Conservation (phyloP, 1,140 invertebrate genomes). For the Drosophila insularis region DNA sequence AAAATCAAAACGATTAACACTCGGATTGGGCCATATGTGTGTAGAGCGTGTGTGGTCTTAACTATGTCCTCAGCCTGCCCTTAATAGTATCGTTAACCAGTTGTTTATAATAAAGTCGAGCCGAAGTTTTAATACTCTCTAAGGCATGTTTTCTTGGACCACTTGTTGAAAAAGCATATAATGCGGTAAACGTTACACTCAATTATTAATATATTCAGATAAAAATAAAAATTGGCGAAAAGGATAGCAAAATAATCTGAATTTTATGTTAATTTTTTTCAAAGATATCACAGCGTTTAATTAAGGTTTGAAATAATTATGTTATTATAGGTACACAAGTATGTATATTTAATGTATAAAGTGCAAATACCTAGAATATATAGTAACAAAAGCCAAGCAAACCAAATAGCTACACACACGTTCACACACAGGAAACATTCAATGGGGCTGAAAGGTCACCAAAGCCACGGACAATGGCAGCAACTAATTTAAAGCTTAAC, state of each 20-base stretch:
- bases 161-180: too few species aligned
- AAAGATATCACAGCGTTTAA: too few species aligned
- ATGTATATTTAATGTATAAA: not conserved
- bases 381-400: not conserved
- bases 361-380: not conserved
- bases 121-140: conserved; percentile 19
- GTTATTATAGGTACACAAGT: not conserved
- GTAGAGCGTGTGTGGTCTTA: conserved; percentile 42
- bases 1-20: conserved; percentile 69
- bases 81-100: too few species aligned
- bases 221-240: too few species aligned
- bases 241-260: too few species aligned
- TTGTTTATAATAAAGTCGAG: not conserved
- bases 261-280: too few species aligned
- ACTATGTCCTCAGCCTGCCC: conserved; percentile 9
- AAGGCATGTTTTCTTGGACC: too few species aligned
- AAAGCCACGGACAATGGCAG: conserved; percentile 35
- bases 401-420: conserved; percentile 1
- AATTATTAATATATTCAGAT: too few species aligned
- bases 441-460: conserved; percentile 44
- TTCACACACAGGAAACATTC: conserved; percentile 24
- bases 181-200: too few species aligned
- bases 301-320: not conserved
- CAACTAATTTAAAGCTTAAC: conserved; percentile 77
- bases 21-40: conserved; percentile 43